phyloP scores from a whole-genome alignment of 2,888 invertebrate species.

The Rhopalosiphum nymphaeae region DNA sequence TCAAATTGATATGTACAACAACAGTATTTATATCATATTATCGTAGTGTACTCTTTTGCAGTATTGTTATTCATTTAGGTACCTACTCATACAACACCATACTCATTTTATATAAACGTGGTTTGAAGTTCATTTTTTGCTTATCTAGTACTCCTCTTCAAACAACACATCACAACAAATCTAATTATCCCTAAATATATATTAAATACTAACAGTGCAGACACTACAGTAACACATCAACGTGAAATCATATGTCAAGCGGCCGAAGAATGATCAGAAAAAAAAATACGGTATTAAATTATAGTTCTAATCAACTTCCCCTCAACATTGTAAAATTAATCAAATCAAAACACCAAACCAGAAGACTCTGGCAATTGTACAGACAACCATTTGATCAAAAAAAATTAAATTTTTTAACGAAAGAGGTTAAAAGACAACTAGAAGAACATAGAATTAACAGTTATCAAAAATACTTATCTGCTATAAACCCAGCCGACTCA shows the following conservation, averaged over 20 bases:
- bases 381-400: not conserved
- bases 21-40: too few species aligned
- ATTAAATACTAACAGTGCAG: not conserved
- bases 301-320: not conserved
- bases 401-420: not conserved
- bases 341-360: conserved; percentile 3
- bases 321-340: not conserved
- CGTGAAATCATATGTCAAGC: not conserved
- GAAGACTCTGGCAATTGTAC: not conserved
- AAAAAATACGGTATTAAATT: not conserved
- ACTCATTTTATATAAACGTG: too few species aligned
- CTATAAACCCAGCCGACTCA: not conserved
- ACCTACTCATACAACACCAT: too few species aligned
- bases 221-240: not conserved
- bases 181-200: not conserved
- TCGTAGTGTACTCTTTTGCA: too few species aligned
- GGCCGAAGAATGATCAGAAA: not conserved
- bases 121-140: too few species aligned
- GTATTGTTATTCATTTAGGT: too few species aligned
- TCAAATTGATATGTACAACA: too few species aligned
- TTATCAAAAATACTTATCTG: not conserved
- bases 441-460: too few species aligned
- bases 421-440: too few species aligned
- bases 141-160: too few species aligned
- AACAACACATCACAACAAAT: not conserved